phyloP scores from a whole-genome alignment of 2,888 invertebrate genomes.

The Anorthoa munda region DNA sequence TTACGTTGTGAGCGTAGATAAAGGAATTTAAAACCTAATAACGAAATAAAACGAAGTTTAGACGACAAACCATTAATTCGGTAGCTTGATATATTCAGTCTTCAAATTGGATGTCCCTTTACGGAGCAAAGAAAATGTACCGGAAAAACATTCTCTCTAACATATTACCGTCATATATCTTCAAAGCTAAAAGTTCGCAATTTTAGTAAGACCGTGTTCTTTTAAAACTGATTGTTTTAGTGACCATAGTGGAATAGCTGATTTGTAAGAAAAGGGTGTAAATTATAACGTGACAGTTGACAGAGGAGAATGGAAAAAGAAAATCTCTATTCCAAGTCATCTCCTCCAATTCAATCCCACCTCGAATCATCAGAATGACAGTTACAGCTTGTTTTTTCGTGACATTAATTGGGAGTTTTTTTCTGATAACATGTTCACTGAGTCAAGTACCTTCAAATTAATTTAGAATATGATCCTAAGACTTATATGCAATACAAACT shows the following conservation, averaged over 20 bases:
- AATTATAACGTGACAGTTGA: no score
- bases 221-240: constrained; percentile 5
- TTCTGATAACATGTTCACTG: no score
- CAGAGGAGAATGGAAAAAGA: no score
- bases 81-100: constrained; percentile 42
- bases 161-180: constrained; percentile 56
- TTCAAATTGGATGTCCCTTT: constrained; percentile 35
- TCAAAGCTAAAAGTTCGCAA: constrained; percentile 8
- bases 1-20: not conserved
- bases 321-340: no score
- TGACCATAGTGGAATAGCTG: not conserved
- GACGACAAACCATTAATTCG: constrained; percentile 44
- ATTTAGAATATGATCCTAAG: no score
- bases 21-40: constrained; percentile 31
- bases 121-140: constrained; percentile 49
- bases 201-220: constrained; percentile 4
- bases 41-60: constrained; percentile 8
- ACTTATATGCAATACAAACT: no score
- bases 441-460: no score
- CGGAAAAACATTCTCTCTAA: constrained; percentile 48
- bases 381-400: no score
- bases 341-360: no score
- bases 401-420: no score
- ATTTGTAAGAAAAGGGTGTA: no score
- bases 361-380: no score